phyloP scores from a whole-genome alignment of 2,888 invertebrate genomes.

The Diarsia rubi region DNA sequence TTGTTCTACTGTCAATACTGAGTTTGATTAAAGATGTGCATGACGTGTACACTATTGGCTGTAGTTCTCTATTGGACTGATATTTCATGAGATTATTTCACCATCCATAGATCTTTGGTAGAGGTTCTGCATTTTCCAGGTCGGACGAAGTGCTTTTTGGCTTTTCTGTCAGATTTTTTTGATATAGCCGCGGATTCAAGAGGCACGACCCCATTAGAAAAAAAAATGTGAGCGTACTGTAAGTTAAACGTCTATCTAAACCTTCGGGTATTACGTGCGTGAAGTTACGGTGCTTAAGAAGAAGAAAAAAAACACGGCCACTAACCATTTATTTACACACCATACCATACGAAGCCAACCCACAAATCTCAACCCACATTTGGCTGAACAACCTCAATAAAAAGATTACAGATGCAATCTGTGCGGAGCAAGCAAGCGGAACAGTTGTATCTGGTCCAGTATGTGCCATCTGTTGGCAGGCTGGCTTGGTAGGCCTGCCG shows the following conservation, averaged over 20 bases:
- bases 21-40: slow-evolving; percentile 4
- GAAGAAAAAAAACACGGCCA: not conserved
- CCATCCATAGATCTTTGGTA: not conserved
- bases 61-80: not conserved
- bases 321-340: not conserved
- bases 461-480: slow-evolving; percentile 79
- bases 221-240: too few relatives aligned
- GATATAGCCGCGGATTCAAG: too few relatives aligned
- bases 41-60: not conserved
- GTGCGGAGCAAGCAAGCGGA: slow-evolving; percentile 32
- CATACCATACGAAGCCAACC: slow-evolving; percentile 9
- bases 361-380: slow-evolving; percentile 33
- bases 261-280: too few relatives aligned
- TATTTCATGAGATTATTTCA: not conserved
- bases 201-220: too few relatives aligned
- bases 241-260: too few relatives aligned
- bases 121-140: not conserved
- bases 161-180: too few relatives aligned
- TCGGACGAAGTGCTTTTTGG: too few relatives aligned
- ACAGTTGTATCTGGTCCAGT: slow-evolving; percentile 59
- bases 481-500: slow-evolving; percentile 55
- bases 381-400: slow-evolving; percentile 41
- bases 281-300: too few relatives aligned
- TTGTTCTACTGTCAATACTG: slow-evolving; percentile 21
- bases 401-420: slow-evolving; percentile 57